Evolutionary conservation across 2,113 vertebrate genomes (phyloP), one percentile per base, ranked within the genome.

Genomic region (Etheostoma spectabile): DNA sequence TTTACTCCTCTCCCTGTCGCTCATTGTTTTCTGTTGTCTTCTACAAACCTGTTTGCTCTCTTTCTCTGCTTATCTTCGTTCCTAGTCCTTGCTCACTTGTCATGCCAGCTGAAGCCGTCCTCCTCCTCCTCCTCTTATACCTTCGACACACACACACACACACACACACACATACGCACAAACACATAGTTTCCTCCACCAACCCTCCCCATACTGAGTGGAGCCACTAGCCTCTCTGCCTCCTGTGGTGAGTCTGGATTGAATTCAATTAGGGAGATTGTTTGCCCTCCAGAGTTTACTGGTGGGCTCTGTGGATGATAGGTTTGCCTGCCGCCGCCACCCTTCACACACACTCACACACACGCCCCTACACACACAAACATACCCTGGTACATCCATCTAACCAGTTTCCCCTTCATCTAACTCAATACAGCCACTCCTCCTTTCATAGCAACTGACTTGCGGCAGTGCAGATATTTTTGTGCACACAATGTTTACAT

Each of bases 201-300:
- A 60, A 52, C 46, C 68, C 72, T 77, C 90, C 77, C 79, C 66
- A 56, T 73, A 49, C 76, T 76, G 82, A 86, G 83, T 75, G 76
- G 75, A 89, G 86, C 86, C 84, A 76, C 86, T 66, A 83, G 72
- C 80, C 85, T 77, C 49, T 0, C 22, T 52, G 83, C 87, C 79
- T 90, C 90, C 90, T 38, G 85, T 22, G 46, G 89, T 78, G 87
- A 86, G 83, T 74, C 74, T 88, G 87, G 92, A 91, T 87, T 82
- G 85, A 87, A 93, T 94, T 93, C 90, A 93, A 92, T 92, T 92
- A 92, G 89, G 85, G 83, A 91, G 86, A 94, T 94, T 92, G 89
- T 92, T 92, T 89, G 86, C 86, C 90, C 86, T 91, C 83, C 67
- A 74, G 74, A 90, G 85, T 92, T 78, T 91, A 89, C 86, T 86